Conservation (phyloP, 2,113 vertebrate species). For the Tachuris rubrigastra region DNA sequence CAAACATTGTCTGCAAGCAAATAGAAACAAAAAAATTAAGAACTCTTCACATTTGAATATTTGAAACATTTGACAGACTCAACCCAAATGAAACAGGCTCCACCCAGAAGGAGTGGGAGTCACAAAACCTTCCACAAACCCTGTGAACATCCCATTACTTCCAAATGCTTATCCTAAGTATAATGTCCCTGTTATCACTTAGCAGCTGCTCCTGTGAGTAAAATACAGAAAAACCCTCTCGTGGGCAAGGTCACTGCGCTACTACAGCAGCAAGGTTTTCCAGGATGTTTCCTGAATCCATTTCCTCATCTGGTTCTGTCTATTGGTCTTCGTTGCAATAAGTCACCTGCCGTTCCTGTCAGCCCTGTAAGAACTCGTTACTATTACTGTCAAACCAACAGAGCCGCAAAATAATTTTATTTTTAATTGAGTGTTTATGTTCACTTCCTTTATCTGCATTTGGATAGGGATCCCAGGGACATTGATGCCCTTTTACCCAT, state of each 20-base stretch:
- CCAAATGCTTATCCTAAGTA: neutral
- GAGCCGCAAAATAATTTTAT: neutral
- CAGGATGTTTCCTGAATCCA: neutral
- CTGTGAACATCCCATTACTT: neutral
- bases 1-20: slow-evolving; percentile 90
- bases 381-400: neutral
- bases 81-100: neutral
- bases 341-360: neutral
- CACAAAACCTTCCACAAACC: neutral
- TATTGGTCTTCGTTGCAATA: neutral
- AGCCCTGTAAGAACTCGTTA: neutral
- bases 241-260: neutral
- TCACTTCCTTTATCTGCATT: neutral
- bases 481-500: neutral
- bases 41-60: neutral
- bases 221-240: neutral
- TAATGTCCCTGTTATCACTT: neutral
- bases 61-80: neutral
- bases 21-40: neutral
- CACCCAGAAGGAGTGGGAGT: neutral
- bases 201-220: neutral
- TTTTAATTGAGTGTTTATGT: neutral
- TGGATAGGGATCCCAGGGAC: neutral
- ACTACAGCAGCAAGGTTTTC: neutral
- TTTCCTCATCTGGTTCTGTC: neutral